phyloP scores from a whole-genome alignment of 30 jellyfish, hydroid and myxozoan species.

The Morbakka virulenta region DNA sequence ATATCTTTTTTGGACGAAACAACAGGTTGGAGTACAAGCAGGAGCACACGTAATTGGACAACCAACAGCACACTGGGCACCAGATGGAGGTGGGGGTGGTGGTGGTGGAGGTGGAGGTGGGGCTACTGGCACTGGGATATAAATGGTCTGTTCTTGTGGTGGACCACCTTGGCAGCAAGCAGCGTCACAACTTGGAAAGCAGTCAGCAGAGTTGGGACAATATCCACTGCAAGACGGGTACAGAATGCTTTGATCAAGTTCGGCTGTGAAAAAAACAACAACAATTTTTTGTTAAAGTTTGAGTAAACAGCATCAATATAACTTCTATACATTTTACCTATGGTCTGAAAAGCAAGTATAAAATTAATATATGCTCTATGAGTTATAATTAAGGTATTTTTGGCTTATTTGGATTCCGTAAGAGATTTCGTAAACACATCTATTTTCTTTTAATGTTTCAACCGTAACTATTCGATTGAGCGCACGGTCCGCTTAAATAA shows the following conservation, averaged over 20 bases:
- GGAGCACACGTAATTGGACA: slow-evolving; percentile 96
- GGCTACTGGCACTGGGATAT: slow-evolving; percentile 66
- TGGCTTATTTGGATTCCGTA: too few relatives aligned
- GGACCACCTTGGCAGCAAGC: slow-evolving; percentile 76
- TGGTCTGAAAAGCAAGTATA: too few relatives aligned
- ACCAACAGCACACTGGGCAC: slow-evolving; percentile 81
- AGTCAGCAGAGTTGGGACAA: slow-evolving; percentile 61
- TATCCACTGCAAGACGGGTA: slow-evolving; percentile 81
- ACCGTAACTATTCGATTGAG: too few relatives aligned
- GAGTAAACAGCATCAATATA: too few relatives aligned
- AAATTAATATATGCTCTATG: too few relatives aligned
- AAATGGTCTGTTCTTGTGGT: slow-evolving; percentile 42
- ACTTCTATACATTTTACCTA: too few relatives aligned
- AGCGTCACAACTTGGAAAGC: slow-evolving; percentile 90
- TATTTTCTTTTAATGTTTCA: too few relatives aligned
- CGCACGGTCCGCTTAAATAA: too few relatives aligned
- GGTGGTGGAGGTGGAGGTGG: slow-evolving; percentile 87
- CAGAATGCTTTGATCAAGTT: slow-evolving; percentile 76
- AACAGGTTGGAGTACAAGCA: slow-evolving; percentile 92
- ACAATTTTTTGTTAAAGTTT: too few relatives aligned
- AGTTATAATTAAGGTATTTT: too few relatives aligned
- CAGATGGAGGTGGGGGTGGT: slow-evolving; percentile 83
- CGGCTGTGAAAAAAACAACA: slow-evolving; percentile 73
- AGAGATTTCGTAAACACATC: too few relatives aligned
- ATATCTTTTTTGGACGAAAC: slow-evolving; percentile 93